phyloP scores from a whole-genome alignment of 1,140 invertebrate genomes.

The Macrostomum lignano region DNA sequence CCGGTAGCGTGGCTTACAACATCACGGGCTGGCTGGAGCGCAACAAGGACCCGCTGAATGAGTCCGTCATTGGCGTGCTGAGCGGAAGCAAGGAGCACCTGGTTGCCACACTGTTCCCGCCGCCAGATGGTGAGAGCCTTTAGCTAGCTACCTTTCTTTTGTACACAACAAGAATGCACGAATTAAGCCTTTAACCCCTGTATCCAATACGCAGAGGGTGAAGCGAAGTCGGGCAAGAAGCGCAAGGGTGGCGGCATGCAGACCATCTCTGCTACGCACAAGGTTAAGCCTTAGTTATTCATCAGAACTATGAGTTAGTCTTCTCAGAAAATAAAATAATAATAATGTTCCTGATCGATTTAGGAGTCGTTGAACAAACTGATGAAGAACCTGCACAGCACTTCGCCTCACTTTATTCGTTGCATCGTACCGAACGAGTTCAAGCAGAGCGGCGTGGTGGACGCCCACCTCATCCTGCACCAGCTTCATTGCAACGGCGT shows the following conservation, averaged over 20 bases:
- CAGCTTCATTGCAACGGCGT: slow-evolving; percentile 99
- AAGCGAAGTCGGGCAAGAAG: slow-evolving; percentile 38
- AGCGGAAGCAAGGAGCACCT: slow-evolving; percentile 59
- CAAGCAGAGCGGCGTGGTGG: slow-evolving; percentile 84
- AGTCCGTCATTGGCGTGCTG: slow-evolving; percentile 83
- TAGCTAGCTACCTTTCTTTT: neutral
- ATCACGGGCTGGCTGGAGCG: slow-evolving; percentile 92
- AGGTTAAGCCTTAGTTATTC: no score
- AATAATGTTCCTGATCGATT: neutral
- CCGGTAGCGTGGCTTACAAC: slow-evolving; percentile 85
- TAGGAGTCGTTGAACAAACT: slow-evolving; percentile 78
- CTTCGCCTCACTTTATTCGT: slow-evolving; percentile 93
- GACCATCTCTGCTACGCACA: slow-evolving; percentile 59
- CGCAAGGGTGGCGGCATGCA: slow-evolving; percentile 86
- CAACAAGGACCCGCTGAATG: slow-evolving; percentile 98
- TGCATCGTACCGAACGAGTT: slow-evolving; percentile 98
- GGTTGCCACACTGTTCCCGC: slow-evolving; percentile 22
- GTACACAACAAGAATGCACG: slow-evolving; percentile 3
- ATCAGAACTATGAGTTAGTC: no score
- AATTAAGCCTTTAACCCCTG: neutral
- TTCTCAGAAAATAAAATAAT: no score
- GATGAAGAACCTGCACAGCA: slow-evolving; percentile 77
- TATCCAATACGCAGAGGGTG: slow-evolving; percentile 12
- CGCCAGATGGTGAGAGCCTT: slow-evolving; percentile 6
- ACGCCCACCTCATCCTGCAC: slow-evolving; percentile 79